Conservation (phyloP, 2,797 vertebrate genomes). For the Tokudaia muenninki region DNA sequence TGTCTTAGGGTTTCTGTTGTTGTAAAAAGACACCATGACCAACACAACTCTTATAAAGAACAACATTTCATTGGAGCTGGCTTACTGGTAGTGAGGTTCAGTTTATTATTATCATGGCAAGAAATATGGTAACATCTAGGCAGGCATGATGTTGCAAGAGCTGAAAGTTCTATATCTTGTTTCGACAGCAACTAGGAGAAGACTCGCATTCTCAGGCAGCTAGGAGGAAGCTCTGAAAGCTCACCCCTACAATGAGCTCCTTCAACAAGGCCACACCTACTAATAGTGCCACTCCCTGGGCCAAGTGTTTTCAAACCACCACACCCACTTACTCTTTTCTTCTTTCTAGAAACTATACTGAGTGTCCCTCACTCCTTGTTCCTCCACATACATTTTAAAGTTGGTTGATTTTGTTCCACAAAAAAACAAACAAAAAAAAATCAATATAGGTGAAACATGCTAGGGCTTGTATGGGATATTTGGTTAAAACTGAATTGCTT, state of each 20-base stretch:
- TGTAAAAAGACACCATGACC: background rate
- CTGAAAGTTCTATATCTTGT: background rate
- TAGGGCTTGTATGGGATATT: background rate
- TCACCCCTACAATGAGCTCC: background rate
- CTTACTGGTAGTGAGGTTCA: background rate
- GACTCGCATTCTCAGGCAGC: background rate
- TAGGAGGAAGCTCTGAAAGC: background rate
- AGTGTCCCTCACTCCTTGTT: constrained; percentile 4
- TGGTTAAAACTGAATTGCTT: constrained; percentile 3
- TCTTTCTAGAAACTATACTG: background rate
- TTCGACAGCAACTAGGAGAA: background rate
- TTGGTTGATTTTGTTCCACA: constrained; percentile 2
- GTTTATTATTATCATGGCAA: background rate
- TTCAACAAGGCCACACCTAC: background rate
- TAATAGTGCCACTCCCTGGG: background rate
- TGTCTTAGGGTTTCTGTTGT: background rate
- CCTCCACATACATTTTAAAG: background rate
- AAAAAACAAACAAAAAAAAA: background rate
- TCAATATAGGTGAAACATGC: background rate
- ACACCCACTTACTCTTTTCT: background rate
- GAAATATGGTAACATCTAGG: background rate
- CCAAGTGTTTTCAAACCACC: background rate
- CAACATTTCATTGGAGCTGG: background rate
- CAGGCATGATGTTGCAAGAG: background rate
- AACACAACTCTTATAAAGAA: background rate